Evolutionary conservation across 2,113 vertebrate genomes (phyloP).

Genomic region (Rana temporaria): DNA sequence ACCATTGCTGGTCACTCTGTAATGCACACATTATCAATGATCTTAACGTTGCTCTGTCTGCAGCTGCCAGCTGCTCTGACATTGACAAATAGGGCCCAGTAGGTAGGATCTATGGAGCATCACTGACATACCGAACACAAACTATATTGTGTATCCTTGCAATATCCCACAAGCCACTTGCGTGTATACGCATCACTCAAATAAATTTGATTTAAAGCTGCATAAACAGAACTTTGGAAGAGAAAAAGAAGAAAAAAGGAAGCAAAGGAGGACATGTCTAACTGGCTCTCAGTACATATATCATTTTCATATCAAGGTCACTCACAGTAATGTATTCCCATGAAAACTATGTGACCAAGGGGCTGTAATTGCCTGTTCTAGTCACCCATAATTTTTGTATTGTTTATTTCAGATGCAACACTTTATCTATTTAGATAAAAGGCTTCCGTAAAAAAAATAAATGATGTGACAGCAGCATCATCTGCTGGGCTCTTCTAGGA

Average conservation of each 20-base stretch:
- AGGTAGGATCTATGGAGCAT: background rate
- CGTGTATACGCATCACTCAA: background rate
- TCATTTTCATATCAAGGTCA: conserved; percentile 24
- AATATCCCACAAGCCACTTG: conserved; percentile 7
- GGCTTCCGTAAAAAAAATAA: background rate
- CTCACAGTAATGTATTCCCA: conserved; percentile 7
- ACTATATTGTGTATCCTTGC: background rate
- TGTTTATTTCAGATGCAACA: conserved; percentile 39
- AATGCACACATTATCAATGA: conserved; percentile 22
- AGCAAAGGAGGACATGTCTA: background rate
- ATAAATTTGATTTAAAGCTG: conserved; percentile 5
- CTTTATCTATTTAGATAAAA: conserved; percentile 36
- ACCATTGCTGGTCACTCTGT: conserved; percentile 26
- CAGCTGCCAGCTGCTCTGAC: conserved; percentile 10
- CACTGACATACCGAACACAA: background rate
- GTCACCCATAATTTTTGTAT: conserved; percentile 26
- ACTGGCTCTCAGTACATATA: background rate
- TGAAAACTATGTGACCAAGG: background rate
- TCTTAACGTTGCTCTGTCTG: conserved; percentile 38
- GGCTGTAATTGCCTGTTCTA: background rate
- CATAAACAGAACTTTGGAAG: background rate
- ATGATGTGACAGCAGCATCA: conserved; percentile 54
- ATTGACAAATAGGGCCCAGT: conserved; percentile 21
- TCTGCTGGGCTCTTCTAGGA: conserved; percentile 47
- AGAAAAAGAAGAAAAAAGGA: background rate